These are phyloP conservation scores for Acrobasis repandana DNA, from an alignment of 2,888 invertebrate species.

Conservation along the genomic window DNA sequence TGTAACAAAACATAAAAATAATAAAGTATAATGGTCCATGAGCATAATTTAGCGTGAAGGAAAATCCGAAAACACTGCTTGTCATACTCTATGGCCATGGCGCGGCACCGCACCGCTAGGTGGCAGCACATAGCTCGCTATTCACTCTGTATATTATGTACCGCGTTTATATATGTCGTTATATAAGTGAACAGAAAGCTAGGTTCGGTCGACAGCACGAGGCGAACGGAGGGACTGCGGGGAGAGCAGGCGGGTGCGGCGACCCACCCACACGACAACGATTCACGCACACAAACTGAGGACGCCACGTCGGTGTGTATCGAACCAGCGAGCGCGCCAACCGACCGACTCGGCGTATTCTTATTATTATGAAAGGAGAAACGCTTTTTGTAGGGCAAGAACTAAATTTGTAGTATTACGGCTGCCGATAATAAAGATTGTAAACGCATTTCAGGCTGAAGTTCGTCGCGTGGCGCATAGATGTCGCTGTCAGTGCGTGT, in stretches of 20 bases:
- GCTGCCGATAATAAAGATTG: slow-evolving; percentile 79
- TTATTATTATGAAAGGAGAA: slow-evolving; percentile 84
- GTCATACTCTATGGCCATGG: slow-evolving; percentile 56
- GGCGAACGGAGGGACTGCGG: slow-evolving; percentile 40
- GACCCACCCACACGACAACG: slow-evolving; percentile 44
- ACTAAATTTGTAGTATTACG: slow-evolving; percentile 81
- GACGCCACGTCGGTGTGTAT: slow-evolving; percentile 66
- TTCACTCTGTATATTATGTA: slow-evolving; percentile 80
- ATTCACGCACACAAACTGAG: slow-evolving; percentile 40
- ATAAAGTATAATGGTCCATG: slow-evolving; percentile 47
- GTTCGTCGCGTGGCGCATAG: slow-evolving; percentile 73
- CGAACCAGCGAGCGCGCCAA: slow-evolving; percentile 76
- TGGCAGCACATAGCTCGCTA: slow-evolving; percentile 79
- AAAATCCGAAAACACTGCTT: slow-evolving; percentile 64
- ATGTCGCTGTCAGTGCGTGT: slow-evolving; percentile 64
- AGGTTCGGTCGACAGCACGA: slow-evolving; percentile 53
- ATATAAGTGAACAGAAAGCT: slow-evolving; percentile 83
- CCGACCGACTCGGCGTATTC: slow-evolving; percentile 83
- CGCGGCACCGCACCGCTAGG: slow-evolving; percentile 71
- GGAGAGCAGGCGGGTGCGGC: slow-evolving; percentile 33
- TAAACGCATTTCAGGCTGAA: slow-evolving; percentile 80
- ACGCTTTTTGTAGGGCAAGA: slow-evolving; percentile 83
- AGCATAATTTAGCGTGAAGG: slow-evolving; percentile 54
- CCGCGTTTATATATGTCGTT: slow-evolving; percentile 73
- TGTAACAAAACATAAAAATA: slow-evolving; percentile 37